Conservation (phyloP, 2,888 invertebrate genomes). For the Cheilosia vernalis region DNA sequence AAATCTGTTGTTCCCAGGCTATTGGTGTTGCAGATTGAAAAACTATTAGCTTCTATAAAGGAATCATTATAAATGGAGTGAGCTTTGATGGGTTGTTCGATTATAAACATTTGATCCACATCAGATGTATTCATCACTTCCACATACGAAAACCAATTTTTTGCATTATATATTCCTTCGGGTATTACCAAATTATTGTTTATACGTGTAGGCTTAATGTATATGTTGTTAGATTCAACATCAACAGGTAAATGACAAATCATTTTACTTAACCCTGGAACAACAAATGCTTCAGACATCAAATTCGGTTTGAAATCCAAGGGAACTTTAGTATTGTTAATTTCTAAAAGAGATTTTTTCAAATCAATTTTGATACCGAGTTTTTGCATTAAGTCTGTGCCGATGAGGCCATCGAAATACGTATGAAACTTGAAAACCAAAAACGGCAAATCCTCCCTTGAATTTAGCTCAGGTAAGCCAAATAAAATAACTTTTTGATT, state of each 20-base stretch:
- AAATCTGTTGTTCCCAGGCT: no score
- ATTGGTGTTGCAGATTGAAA: no score
- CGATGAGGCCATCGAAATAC: constrained; percentile 30
- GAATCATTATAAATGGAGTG: no score
- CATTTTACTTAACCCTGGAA: constrained; percentile 34
- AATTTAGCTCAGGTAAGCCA: no score
- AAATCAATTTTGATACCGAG: no score
- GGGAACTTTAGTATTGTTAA: no score
- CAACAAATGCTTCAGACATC: constrained; percentile 33
- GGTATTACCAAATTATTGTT: constrained; percentile 1
- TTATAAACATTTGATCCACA: constrained; percentile 13
- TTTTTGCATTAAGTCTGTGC: constrained; percentile 4
- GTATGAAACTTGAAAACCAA: constrained; percentile 21
- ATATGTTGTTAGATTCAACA: constrained; percentile 39
- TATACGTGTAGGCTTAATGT: constrained; percentile 24
- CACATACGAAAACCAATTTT: constrained; percentile 33
- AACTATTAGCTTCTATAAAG: no score
- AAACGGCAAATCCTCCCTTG: not conserved
- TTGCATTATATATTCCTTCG: constrained; percentile 19
- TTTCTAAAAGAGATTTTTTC: no score
- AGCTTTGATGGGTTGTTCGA: not conserved
- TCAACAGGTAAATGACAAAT: constrained; percentile 49
- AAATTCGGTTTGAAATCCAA: no score
- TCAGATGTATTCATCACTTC: constrained; percentile 46
- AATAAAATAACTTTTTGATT: no score